Conservation (phyloP, 2,113 vertebrate genomes). For the Pomatorhinus ruficollis region DNA sequence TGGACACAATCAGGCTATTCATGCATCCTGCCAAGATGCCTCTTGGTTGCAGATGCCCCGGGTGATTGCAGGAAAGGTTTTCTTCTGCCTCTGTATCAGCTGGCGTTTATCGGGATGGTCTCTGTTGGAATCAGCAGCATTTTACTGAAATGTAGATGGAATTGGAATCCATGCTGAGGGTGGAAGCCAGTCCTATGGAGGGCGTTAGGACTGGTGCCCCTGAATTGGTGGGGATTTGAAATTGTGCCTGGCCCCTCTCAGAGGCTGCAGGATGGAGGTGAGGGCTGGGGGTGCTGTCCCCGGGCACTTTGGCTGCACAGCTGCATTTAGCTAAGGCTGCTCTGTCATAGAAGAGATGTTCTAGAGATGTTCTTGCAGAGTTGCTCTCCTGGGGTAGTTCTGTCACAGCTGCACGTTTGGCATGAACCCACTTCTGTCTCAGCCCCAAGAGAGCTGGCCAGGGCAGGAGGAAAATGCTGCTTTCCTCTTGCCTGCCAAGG, state of each 20-base stretch:
- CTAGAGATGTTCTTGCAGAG: neutral
- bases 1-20: constrained; percentile 58
- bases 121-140: neutral
- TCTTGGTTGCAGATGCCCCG: constrained; percentile 28
- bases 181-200: neutral
- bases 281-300: neutral
- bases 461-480: neutral
- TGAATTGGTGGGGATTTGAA: neutral
- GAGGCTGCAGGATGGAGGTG: neutral
- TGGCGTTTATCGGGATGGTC: neutral
- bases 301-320: neutral
- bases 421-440: neutral
- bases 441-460: neutral
- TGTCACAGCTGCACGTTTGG: neutral
- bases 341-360: neutral
- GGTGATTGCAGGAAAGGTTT: constrained; percentile 33
- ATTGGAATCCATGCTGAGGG: neutral
- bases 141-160: neutral
- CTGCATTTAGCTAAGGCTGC: neutral
- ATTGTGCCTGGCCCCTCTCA: neutral
- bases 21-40: constrained; percentile 35
- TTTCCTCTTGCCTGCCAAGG: neutral
- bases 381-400: neutral
- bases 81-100: neutral
- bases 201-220: neutral